These are phyloP conservation scores for Cyanistes caeruleus DNA, from an alignment of 2,113 vertebrate species.

Conservation along the genomic window DNA sequence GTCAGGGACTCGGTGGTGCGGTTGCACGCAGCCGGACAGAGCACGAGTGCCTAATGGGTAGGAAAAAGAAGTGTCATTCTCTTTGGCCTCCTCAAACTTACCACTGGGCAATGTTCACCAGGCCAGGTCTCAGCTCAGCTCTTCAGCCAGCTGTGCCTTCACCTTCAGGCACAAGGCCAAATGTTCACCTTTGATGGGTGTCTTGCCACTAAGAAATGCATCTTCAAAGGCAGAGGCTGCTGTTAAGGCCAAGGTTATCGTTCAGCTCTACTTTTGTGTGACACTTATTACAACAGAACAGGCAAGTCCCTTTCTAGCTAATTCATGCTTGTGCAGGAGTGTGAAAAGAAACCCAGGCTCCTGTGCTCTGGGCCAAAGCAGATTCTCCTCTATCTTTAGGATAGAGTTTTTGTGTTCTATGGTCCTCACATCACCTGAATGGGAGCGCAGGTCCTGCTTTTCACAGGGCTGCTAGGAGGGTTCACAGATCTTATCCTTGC, in stretches of 20 bases:
- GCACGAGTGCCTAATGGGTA: background rate
- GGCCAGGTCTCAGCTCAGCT: background rate
- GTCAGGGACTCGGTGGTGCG: background rate
- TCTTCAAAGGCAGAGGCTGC: background rate
- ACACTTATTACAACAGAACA: background rate
- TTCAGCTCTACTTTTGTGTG: background rate
- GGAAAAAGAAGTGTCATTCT: background rate
- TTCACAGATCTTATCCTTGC: background rate
- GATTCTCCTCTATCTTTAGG: background rate
- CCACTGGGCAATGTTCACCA: background rate
- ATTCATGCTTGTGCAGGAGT: background rate
- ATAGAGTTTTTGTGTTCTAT: background rate
- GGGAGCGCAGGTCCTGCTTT: background rate
- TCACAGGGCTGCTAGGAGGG: background rate
- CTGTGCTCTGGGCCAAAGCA: background rate
- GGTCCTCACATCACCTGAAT: background rate
- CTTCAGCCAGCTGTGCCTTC: background rate
- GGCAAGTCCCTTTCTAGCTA: background rate
- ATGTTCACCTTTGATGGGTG: background rate
- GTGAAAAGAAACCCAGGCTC: background rate
- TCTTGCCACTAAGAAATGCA: background rate
- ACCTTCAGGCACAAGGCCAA: background rate
- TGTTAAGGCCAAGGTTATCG: background rate
- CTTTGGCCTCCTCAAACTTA: background rate
- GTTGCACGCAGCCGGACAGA: rapidly evolving